Conservation (phyloP, 2,113 vertebrate species). For the Pithys albifrons region DNA sequence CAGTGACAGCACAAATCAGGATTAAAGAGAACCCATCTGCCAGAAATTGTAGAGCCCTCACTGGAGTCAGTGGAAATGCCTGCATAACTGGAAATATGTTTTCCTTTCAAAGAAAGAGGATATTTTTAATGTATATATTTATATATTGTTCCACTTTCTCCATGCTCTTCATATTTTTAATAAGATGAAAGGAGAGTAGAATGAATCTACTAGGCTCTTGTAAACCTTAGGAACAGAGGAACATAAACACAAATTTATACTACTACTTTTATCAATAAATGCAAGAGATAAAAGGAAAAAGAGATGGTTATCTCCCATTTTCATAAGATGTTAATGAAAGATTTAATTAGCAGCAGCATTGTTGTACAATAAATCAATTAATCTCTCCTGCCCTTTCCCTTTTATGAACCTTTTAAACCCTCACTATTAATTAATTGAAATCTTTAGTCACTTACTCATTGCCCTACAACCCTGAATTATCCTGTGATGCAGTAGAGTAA, state of each 20-base stretch:
- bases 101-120: not conserved
- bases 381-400: constrained; percentile 15
- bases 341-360: constrained; percentile 29
- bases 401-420: not conserved
- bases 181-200: not conserved
- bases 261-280: not conserved
- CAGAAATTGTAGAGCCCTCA: not conserved
- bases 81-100: not conserved
- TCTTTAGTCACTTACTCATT: constrained; percentile 8
- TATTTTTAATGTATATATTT: not conserved
- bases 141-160: not conserved
- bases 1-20: not conserved
- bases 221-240: not conserved
- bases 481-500: not conserved
- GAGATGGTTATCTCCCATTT: not conserved
- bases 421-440: constrained; percentile 25
- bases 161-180: not conserved
- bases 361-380: constrained; percentile 40
- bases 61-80: not conserved
- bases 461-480: not conserved
- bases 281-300: not conserved
- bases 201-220: not conserved
- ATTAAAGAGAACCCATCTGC: not conserved
- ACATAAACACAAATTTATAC: not conserved
- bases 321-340: constrained; percentile 11